A percentile compares a stretch with the other conserved stretches of the same genome.
Evolutionary conservation across 2,888 invertebrate species (phyloP).

Genomic region (Polia nebulosa): DNA sequence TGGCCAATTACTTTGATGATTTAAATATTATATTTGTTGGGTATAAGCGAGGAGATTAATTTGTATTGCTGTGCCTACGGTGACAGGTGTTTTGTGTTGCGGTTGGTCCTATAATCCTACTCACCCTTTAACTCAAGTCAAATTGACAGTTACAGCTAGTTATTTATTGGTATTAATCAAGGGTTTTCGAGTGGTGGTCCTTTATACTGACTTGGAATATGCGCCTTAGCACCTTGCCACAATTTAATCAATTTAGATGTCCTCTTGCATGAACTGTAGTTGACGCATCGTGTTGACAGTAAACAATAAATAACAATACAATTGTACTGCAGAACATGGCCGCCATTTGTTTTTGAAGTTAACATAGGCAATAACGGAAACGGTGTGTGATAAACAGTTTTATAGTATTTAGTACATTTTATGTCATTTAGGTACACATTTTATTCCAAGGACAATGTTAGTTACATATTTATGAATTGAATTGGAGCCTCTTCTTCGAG

Average conservation of each 20-base stretch:
- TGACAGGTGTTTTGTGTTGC: too few relatives aligned
- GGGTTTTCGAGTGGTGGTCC: too few relatives aligned
- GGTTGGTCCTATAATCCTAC: too few relatives aligned
- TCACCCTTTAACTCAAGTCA: too few relatives aligned
- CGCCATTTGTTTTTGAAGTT: slow-evolving; percentile 3
- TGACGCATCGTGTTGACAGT: neutral
- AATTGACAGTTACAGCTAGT: too few relatives aligned
- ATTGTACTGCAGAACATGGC: slow-evolving; percentile 1
- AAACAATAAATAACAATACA: slow-evolving; percentile 13
- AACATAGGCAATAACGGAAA: slow-evolving; percentile 17
- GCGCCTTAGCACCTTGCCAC: neutral
- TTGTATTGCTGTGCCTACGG: neutral
- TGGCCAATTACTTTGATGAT: slow-evolving; percentile 29
- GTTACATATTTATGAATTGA: neutral
- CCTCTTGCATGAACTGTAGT: slow-evolving; percentile 1
- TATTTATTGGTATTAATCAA: too few relatives aligned
- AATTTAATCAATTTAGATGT: slow-evolving; percentile 28
- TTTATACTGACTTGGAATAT: neutral
- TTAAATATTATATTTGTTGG: slow-evolving; percentile 19
- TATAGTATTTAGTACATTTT: neutral
- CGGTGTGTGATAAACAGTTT: slow-evolving; percentile 13
- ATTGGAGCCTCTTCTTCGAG: neutral
- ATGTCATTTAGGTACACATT: slow-evolving; percentile 1
- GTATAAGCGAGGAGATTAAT: slow-evolving; percentile 1
- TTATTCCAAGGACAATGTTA: neutral